These are phyloP conservation scores for Lasioglossum malachurum DNA, from an alignment of 2,888 invertebrate species.

Conservation along the genomic window DNA sequence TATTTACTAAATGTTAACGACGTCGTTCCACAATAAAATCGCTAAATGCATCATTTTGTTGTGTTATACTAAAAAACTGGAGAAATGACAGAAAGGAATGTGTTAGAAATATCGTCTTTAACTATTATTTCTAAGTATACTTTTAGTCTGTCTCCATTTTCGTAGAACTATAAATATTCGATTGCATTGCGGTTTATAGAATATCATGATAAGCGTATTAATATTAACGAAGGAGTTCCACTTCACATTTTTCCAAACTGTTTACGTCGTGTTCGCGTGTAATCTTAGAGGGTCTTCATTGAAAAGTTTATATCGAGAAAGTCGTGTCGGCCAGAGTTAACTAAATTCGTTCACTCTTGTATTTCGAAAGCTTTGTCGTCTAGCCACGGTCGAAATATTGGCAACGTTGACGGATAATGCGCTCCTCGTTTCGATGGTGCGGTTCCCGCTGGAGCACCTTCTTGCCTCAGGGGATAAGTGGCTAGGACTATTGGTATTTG, in stretches of 20 bases:
- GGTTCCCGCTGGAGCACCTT: slow-evolving; percentile 88
- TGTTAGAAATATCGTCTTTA: background rate
- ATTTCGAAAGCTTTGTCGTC: slow-evolving; percentile 89
- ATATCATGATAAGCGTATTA: slow-evolving; percentile 52
- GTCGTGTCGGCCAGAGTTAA: slow-evolving; percentile 34
- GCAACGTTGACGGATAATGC: slow-evolving; percentile 96
- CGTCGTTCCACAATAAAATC: background rate
- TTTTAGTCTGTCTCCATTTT: background rate
- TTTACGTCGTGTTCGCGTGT: background rate
- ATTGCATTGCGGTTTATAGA: slow-evolving; percentile 1
- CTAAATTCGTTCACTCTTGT: slow-evolving; percentile 78
- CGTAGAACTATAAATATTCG: slow-evolving; percentile 13
- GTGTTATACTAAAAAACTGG: background rate
- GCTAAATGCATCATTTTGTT: background rate
- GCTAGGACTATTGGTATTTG: slow-evolving; percentile 96
- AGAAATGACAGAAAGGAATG: background rate
- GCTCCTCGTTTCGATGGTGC: slow-evolving; percentile 91
- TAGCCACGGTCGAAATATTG: slow-evolving; percentile 96
- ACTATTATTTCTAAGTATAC: background rate
- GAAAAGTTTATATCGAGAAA: slow-evolving; percentile 18
- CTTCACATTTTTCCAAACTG: background rate
- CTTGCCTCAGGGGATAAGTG: slow-evolving; percentile 93
- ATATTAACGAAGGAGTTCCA: background rate
- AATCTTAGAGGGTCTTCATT: background rate
- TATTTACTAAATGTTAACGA: slow-evolving; percentile 43